Conservation (phyloP, 1,140 invertebrate genomes). For the Hydropsyche tenuis region DNA sequence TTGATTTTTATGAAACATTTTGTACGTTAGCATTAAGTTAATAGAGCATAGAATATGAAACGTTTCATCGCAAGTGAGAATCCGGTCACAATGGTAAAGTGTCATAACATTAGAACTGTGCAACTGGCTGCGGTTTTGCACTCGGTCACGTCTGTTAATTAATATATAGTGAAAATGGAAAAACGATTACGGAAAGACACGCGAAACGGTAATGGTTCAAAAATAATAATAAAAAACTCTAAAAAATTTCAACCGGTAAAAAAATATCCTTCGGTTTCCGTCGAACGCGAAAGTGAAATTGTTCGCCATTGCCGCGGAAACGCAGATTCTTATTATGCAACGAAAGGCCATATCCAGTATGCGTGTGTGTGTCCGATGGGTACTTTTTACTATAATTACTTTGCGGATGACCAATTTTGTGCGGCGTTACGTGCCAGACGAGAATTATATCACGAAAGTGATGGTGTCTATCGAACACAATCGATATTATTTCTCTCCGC, state of each 20-base stretch:
- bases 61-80: background rate
- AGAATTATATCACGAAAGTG: conserved; percentile 3
- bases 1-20: conserved; percentile 3
- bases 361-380: conserved; percentile 13
- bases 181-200: background rate
- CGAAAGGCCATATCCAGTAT: background rate
- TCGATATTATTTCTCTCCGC: background rate
- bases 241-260: background rate
- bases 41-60: conserved; percentile 15
- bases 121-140: conserved; percentile 9
- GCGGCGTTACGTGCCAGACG: conserved; percentile 16
- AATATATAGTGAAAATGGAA: background rate
- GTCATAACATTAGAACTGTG: background rate
- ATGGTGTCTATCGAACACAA: background rate
- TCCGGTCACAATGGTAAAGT: conserved; percentile 16
- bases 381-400: conserved; percentile 11
- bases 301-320: conserved; percentile 9
- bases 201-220: background rate
- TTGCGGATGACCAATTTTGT: conserved; percentile 29
- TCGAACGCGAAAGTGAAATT: conserved; percentile 31
- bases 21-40: background rate
- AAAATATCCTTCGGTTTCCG: background rate
- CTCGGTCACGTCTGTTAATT: conserved; percentile 36
- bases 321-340: conserved; percentile 21
- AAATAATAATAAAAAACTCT: background rate